Base-by-base conservation (phyloP, 1,140 invertebrate species). In the Bombus cullumanus region DNA sequence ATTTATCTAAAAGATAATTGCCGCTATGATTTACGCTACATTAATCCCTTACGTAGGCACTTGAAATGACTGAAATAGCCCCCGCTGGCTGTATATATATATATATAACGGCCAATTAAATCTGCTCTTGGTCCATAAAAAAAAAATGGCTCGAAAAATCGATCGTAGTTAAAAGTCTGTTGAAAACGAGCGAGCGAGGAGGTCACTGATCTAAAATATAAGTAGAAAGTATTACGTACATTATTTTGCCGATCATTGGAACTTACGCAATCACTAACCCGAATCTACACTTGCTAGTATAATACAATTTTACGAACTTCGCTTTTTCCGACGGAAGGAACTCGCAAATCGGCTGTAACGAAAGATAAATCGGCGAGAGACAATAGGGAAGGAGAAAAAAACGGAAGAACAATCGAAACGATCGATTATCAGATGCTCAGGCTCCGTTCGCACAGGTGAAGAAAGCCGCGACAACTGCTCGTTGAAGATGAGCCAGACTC, bases 171-270 rank as follows among this genome's bases (percentile, higher is more conserved):
- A 59, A 59, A 72, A 22, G 6, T n/a, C 31, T 59, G n/a, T 41
- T 47, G 71, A 75, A 59, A 82, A 82, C 25, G 39, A 64, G 1
- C n/a, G n/a, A 41, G 25, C 47, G 5, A 82, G 57, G 57, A 82
- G 75, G 43, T 62, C 9, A 5, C 37, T 64, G 10, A 2, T 34
- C 22, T 47, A 15, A 41, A 64, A 72, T 82, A 47, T 82, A 47
- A 73, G 68, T 74, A 82, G 71, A 82, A 82, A 82, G 39, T 75
- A 82, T 82, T 43, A 62, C 31, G n/a, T n/a, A 31, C 4, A 39
- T 22, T 31, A 28, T 31, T 39, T 34, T 34, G n/a, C 18, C 25
- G 64, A 81, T 81, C 72, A 64, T 62, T 22, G 12, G 9, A 43
- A 74, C 41, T 72, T 62, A 22, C 22, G 47, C 53, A 53, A 53